A percentile compares a stretch with the other conserved stretches of the same genome.
Evolutionary conservation across 2,888 invertebrate species (phyloP).

Genomic region (Sminthurinus aureus): DNA sequence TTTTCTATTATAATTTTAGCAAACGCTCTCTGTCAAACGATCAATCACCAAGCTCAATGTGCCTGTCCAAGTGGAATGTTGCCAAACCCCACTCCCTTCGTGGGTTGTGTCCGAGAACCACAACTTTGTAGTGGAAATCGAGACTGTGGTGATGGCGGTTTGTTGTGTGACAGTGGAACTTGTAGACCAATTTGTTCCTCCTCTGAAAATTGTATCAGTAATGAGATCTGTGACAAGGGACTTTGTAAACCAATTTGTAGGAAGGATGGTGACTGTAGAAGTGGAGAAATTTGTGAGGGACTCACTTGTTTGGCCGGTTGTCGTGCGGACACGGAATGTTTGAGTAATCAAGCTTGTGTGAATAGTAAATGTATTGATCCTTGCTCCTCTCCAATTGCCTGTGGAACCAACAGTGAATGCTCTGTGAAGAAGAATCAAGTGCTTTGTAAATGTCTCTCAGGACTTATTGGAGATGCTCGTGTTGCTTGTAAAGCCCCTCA

Average conservation of each 20-base stretch:
- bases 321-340: slow-evolving; percentile 80
- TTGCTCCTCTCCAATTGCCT: slow-evolving; percentile 65
- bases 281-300: slow-evolving; percentile 85
- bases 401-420: slow-evolving; percentile 74
- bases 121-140: slow-evolving; percentile 78
- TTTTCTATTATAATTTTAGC: slow-evolving; percentile 59
- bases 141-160: slow-evolving; percentile 76
- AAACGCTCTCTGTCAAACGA: slow-evolving; percentile 76
- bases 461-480: slow-evolving; percentile 77
- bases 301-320: slow-evolving; percentile 82
- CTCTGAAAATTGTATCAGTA: slow-evolving; percentile 79
- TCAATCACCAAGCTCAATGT: slow-evolving; percentile 77
- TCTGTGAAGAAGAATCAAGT: slow-evolving; percentile 75
- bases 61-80: slow-evolving; percentile 76
- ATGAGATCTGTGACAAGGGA: slow-evolving; percentile 80
- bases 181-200: slow-evolving; percentile 82
- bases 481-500: slow-evolving; percentile 76
- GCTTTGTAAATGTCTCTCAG: slow-evolving; percentile 75
- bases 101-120: slow-evolving; percentile 85
- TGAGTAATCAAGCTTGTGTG: slow-evolving; percentile 75
- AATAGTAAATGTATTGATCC: slow-evolving; percentile 81
- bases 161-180: slow-evolving; percentile 73
- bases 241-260: slow-evolving; percentile 85
- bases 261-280: slow-evolving; percentile 84
- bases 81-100: slow-evolving; percentile 85